phyloP scores from a whole-genome alignment of 2,888 invertebrate species.

The Diloba caeruleocephala region DNA sequence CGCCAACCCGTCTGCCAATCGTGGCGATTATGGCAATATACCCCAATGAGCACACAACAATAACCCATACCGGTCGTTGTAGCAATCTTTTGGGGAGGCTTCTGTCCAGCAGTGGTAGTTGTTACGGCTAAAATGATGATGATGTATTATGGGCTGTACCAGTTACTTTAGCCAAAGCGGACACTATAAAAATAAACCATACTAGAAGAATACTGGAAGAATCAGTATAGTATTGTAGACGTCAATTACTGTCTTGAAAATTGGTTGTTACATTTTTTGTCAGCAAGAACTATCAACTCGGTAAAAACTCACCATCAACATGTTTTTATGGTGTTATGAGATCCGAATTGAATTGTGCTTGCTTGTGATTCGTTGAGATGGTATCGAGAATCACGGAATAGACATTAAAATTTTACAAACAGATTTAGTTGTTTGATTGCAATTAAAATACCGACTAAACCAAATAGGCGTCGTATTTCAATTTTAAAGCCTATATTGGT shows the following conservation, averaged over 20 bases:
- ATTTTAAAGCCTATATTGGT: not conserved
- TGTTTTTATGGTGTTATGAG: conserved; percentile 29
- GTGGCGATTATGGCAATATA: no score
- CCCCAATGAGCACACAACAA: no score
- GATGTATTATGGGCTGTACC: no score
- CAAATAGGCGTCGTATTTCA: not conserved
- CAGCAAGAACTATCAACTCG: conserved; percentile 25
- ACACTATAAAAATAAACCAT: not conserved
- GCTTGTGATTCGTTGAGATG: conserved; percentile 34
- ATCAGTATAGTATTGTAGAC: not conserved
- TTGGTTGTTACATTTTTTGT: conserved; percentile 13
- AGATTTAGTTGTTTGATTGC: conserved; percentile 19
- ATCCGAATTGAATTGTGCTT: conserved; percentile 48
- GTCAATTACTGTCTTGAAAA: not conserved
- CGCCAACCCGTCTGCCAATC: no score
- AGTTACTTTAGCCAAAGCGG: not conserved
- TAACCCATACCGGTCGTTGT: no score
- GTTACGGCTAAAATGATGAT: no score
- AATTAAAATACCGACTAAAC: no score
- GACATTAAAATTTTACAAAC: conserved; percentile 28
- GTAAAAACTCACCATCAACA: conserved; percentile 34
- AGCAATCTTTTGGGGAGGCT: no score
- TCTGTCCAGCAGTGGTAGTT: no score
- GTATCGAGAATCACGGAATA: conserved; percentile 34
- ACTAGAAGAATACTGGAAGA: not conserved